Evolutionary conservation across 2,113 vertebrate genomes (phyloP).

Genomic region (Todiramphus saurophagus): DNA sequence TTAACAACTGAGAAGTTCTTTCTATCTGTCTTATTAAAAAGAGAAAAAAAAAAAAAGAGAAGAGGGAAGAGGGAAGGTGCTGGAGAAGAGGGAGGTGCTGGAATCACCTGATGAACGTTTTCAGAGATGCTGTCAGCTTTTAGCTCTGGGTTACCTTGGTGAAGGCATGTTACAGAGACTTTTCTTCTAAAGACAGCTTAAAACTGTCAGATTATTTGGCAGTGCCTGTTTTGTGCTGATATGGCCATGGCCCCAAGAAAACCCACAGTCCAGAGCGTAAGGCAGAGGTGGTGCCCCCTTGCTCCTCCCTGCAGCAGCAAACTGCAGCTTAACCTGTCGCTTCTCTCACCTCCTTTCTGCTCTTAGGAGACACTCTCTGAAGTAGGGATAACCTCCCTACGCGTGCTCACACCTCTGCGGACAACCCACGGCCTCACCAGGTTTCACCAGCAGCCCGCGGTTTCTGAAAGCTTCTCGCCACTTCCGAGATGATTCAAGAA

Average conservation of each 20-base stretch:
- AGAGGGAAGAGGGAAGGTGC: too few relatives aligned
- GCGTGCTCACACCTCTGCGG: not conserved
- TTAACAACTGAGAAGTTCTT: not conserved
- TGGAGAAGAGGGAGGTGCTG: not conserved
- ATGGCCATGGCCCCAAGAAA: not conserved
- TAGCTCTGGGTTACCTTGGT: not conserved
- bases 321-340: not conserved
- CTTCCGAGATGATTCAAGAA: not conserved
- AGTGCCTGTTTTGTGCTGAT: not conserved
- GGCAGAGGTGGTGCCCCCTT: not conserved
- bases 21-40: not conserved
- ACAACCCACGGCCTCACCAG: not conserved
- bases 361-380: not conserved
- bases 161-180: not conserved
- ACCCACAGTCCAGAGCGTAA: fast-evolving
- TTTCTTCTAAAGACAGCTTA: not conserved
- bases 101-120: not conserved
- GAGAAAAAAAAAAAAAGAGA: too few relatives aligned
- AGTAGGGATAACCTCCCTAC: not conserved
- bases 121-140: not conserved
- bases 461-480: not conserved
- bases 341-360: not conserved
- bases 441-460: not conserved
- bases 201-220: not conserved
- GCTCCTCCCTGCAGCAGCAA: not conserved